Conservation (phyloP, 2,113 vertebrate species). For the Isurus oxyrinchus region DNA sequence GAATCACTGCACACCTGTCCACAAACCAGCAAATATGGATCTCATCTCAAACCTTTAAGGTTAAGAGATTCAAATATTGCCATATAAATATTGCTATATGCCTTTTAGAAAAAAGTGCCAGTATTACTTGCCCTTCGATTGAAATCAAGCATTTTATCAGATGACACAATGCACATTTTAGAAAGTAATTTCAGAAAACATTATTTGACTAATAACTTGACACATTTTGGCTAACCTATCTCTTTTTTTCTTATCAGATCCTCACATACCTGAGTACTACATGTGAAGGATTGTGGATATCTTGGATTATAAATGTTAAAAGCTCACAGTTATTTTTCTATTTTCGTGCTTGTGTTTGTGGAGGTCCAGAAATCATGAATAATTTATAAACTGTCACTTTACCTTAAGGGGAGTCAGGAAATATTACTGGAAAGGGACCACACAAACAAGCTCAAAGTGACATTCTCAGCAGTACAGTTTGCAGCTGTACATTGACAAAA, state of each 20-base stretch:
- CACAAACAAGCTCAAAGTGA: slow-evolving; percentile 17
- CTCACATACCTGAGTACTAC: not conserved
- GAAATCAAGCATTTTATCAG: not conserved
- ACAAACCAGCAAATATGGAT: not conserved
- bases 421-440: slow-evolving; percentile 11
- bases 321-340: not conserved
- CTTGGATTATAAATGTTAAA: not conserved
- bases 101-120: not conserved
- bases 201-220: not conserved
- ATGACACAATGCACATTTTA: not conserved
- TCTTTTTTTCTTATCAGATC: not conserved
- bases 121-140: not conserved
- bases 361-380: not conserved
- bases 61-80: not conserved
- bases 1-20: not conserved
- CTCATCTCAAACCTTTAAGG: not conserved
- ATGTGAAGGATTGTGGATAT: not conserved
- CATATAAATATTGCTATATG: not conserved
- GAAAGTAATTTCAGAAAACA: not conserved
- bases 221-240: not conserved
- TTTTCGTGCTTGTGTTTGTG: not conserved
- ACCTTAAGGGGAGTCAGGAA: not conserved
- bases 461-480: slow-evolving; percentile 14
- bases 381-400: not conserved
- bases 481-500: slow-evolving; percentile 30